Evolutionary conservation across 2,888 invertebrate species (phyloP), one percentile per base, ranked within the genome.

Genomic region (Alsophila aescularia): DNA sequence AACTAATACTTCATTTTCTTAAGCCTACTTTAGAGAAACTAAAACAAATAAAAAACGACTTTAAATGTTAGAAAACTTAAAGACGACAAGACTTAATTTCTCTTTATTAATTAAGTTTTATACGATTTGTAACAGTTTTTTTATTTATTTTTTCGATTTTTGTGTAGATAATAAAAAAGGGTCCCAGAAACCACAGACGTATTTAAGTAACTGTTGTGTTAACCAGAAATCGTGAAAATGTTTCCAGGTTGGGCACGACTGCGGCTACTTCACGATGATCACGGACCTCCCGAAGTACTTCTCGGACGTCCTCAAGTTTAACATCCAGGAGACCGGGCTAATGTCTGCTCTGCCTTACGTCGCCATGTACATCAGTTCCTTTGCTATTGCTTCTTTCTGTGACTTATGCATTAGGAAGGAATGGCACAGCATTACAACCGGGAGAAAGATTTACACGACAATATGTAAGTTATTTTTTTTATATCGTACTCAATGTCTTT

Each of bases 231-330:
- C 18, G 12, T 34, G 10, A 31, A 24, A 31, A 24, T 34, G 7
- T 40, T n/a, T 51, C 14, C 90, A 94, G 89, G 78, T 94, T 21
- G 94, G 94, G 0, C 94, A 95, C 75, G 94, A 94, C 66, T 94
- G 94, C 93, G 94, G 94, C 0, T 93, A 94, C 69, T 95, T 94
- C 66, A 93, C 94, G 2, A 93, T 95, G 93, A 93, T 94, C 14
- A 94, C 94, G 0, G 94, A 95, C 68, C 83, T 95, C 13, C 95
- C 95, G 0, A 94, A 93, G 52, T 95, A 94, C 70, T 94, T 95
- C 88, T 92, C 92, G 5, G 93, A 94, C 57, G 93, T 95, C 0
- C 81, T 95, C 15, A 92, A 93, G 63, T 94, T 94, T 69, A 92
- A 94, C 64, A 93, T 95, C 31, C 88, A 93, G 60, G 88, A 93